Evolutionary conservation across 1,140 invertebrate genomes (phyloP), one percentile per base, ranked within the genome.

Genomic region (Pachyrhynchus sulphureomaculatus): DNA sequence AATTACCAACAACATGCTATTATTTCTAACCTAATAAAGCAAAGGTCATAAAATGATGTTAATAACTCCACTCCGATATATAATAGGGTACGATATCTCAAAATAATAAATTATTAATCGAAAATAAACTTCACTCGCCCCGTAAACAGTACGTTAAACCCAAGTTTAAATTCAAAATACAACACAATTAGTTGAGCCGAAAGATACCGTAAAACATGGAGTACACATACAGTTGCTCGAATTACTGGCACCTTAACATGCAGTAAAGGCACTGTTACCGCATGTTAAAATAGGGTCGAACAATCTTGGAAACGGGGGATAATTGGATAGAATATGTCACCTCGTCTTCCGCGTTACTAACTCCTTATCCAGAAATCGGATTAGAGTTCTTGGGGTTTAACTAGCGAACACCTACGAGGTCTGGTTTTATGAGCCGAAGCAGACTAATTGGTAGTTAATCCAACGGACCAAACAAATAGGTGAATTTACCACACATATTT

Each of bases 221-320:
- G 34, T 15, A 13, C 12, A 37, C 34, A 15, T 37, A 15, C 13
- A 10, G 5, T 37, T n/a, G 5, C 17, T 6, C 26, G 26, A 9
- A 9, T 9, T 29, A 6, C 26, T 24, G 36, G 13, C 32, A 29
- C 17, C 42, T 54, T 54, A 42, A 33, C 52, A 54, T 15, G 23
- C 15, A 24, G 5, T 54, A 32, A 54, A 41, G 26, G 37, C n/a
- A 21, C 23, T 33, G 21, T 54, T 24, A 54, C 23, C 18, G 36
- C 36, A 41, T 26, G 12, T 29, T 36, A 26, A 21, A 21, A 37
- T n/a, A 4, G 21, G 29, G 32, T 33, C 9, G 13, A 13, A 34
- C 10, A 34, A 34, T 34, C 33, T 9, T 34, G 13, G 10, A 34
- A 13, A 42, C 13, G 52, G 37, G 10, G 26, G 26, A 29, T 29